phyloP scores from a whole-genome alignment of 2,113 vertebrate genomes.

The Fregata magnificens region DNA sequence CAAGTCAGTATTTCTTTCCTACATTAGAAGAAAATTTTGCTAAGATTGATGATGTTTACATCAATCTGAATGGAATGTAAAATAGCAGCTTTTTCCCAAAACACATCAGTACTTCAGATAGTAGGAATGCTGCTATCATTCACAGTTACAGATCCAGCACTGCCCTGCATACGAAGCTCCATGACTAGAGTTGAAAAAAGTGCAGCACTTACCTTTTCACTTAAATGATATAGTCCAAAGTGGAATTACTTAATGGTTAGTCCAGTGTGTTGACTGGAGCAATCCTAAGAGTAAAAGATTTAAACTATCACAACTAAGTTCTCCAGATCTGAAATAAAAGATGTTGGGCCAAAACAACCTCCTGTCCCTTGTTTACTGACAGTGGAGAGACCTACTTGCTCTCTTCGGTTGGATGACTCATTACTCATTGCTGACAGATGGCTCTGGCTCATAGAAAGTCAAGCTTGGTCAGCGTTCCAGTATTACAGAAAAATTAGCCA shows the following conservation, averaged over 20 bases:
- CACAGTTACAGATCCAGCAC: not conserved
- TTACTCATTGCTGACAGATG: not conserved
- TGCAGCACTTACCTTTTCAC: not conserved
- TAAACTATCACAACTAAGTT: not conserved
- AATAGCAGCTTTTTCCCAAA: not conserved
- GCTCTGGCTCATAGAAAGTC: not conserved
- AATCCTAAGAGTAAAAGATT: not conserved
- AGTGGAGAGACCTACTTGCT: not conserved
- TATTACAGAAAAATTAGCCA: not conserved
- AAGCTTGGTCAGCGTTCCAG: not conserved
- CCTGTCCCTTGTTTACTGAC: not conserved
- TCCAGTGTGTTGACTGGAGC: not conserved
- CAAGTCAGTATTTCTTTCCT: not conserved
- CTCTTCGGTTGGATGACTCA: rapidly evolving
- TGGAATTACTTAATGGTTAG: not conserved
- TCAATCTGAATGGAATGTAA: not conserved
- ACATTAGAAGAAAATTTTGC: not conserved
- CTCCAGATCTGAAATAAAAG: not conserved
- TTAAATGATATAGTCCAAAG: not conserved
- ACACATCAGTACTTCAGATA: not conserved
- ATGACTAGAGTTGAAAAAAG: not conserved
- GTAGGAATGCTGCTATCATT: rapidly evolving
- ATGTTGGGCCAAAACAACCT: not conserved
- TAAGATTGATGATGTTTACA: not conserved
- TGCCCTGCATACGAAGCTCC: not conserved